These are phyloP conservation scores for Sebastes glaucus DNA, from an alignment of 2,797 vertebrate species.

Conservation along the genomic window DNA sequence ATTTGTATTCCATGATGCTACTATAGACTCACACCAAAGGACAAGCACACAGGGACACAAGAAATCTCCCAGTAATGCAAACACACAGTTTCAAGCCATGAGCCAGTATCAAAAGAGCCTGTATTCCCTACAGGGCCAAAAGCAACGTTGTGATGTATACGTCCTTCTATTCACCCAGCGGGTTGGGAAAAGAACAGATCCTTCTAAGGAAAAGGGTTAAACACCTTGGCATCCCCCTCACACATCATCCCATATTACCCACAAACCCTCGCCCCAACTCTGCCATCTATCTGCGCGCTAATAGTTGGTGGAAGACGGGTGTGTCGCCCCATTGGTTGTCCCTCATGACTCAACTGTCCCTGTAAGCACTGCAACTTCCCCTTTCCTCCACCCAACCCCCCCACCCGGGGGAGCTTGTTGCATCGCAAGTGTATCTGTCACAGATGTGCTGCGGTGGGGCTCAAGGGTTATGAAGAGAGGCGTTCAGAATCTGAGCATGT, in stretches of 20 bases:
- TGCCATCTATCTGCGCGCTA: constrained; percentile 46
- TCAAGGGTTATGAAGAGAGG: constrained; percentile 32
- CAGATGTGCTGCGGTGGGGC: neutral
- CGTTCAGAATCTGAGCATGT: constrained; percentile 23
- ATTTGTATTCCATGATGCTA: constrained; percentile 38
- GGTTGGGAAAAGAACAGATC: constrained; percentile 21
- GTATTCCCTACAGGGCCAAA: constrained; percentile 17
- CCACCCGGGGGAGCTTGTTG: neutral
- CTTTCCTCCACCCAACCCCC: neutral
- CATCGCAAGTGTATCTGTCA: constrained; percentile 35
- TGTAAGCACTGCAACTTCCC: neutral
- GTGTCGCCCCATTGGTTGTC: constrained; percentile 9
- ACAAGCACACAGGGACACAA: constrained; percentile 2
- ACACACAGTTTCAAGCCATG: neutral
- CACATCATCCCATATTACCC: constrained; percentile 44
- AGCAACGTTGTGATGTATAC: constrained; percentile 42
- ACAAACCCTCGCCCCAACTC: constrained; percentile 4
- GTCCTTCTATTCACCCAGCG: constrained; percentile 8
- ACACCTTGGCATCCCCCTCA: constrained; percentile 39
- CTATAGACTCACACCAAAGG: constrained; percentile 9
- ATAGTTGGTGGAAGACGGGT: constrained; percentile 33
- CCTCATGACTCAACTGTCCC: constrained; percentile 33
- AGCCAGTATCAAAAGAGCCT: constrained; percentile 25
- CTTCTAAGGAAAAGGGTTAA: constrained; percentile 48
- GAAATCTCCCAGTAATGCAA: neutral